Evolutionary conservation across 2,888 invertebrate genomes (phyloP).

Genomic region (Diplolepis rosae): DNA sequence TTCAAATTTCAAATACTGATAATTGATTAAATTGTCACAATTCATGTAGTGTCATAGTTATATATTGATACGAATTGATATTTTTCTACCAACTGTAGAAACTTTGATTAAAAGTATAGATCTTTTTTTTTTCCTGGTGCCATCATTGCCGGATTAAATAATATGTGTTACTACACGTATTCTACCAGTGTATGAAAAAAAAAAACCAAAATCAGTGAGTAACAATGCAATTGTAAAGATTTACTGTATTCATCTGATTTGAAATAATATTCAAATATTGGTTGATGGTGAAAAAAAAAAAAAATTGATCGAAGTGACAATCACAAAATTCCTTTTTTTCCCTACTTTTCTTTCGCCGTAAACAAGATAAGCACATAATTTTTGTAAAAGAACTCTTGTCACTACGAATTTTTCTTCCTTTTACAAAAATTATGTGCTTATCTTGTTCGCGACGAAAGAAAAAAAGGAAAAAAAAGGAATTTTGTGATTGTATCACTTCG

Average conservation of each 20-base stretch:
- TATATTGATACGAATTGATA: conserved; percentile 1
- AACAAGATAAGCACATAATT: too few species aligned
- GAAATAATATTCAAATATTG: too few species aligned
- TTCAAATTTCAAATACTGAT: neutral
- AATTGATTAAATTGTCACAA: neutral
- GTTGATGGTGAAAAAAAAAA: too few species aligned
- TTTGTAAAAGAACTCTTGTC: too few species aligned
- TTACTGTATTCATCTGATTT: neutral
- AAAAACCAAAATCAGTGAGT: neutral
- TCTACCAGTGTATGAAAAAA: neutral
- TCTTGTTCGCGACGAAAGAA: too few species aligned
- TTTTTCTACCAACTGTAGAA: neutral
- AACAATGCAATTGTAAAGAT: neutral
- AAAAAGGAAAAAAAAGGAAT: too few species aligned
- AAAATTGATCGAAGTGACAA: too few species aligned
- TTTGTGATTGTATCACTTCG: too few species aligned
- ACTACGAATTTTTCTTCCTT: too few species aligned
- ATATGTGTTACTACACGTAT: neutral
- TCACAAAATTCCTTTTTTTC: too few species aligned
- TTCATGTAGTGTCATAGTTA: conserved; percentile 1
- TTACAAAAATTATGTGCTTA: too few species aligned
- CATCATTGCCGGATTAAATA: neutral
- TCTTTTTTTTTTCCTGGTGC: neutral
- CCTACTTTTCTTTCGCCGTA: too few species aligned
- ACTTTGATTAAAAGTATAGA: neutral